Conservation (phyloP, 2,113 vertebrate species). For the Suncus etruscus region DNA sequence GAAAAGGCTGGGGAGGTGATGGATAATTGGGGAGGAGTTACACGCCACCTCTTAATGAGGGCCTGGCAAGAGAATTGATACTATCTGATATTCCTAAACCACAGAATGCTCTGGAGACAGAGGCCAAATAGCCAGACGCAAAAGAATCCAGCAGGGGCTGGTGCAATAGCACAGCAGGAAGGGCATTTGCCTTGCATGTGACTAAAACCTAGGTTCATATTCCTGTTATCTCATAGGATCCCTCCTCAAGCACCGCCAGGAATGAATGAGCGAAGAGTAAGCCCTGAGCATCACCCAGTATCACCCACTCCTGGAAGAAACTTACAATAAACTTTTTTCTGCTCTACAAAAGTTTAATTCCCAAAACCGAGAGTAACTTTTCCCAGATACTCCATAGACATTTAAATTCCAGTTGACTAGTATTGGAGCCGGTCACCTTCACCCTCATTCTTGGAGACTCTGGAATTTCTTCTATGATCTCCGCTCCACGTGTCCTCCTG, state of each 20-base stretch:
- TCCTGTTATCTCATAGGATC: no score
- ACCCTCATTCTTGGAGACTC: no score
- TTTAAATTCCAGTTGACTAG: neutral
- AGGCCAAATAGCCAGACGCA: neutral
- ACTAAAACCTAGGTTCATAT: no score
- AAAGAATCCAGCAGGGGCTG: neutral
- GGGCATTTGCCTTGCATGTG: no score
- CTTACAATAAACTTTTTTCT: neutral
- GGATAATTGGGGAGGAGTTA: neutral
- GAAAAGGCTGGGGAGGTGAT: neutral
- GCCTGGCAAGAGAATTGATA: neutral
- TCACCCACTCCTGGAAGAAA: neutral
- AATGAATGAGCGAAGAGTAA: no score
- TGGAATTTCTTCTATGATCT: neutral
- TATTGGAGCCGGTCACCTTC: no score
- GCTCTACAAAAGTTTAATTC: neutral
- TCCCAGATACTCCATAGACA: neutral
- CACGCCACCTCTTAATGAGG: neutral
- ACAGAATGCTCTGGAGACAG: neutral
- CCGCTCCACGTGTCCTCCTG: neutral
- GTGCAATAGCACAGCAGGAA: no score
- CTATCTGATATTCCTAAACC: neutral
- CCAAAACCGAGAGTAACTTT: neutral
- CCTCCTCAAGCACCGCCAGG: no score
- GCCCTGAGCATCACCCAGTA: no score